phyloP scores from a whole-genome alignment of 1,140 invertebrate species.

The Heliconius eleuchia region DNA sequence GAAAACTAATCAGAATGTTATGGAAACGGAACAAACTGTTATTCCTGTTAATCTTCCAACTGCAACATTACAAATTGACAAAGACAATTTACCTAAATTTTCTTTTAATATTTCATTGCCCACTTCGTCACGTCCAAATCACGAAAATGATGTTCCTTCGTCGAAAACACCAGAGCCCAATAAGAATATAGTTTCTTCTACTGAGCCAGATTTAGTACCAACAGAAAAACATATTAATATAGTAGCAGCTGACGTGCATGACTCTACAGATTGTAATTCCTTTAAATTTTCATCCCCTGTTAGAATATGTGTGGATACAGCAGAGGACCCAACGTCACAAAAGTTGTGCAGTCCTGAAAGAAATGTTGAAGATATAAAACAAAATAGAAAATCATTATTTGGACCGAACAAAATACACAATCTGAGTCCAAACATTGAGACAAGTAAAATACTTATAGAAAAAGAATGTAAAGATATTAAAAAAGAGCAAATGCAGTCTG shows the following conservation, averaged over 20 bases:
- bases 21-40: slow-evolving; percentile 60
- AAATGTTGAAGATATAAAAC: slow-evolving; percentile 25
- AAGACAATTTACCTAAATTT: slow-evolving; percentile 63
- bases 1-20: slow-evolving; percentile 58
- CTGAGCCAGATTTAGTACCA: not conserved
- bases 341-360: slow-evolving; percentile 50
- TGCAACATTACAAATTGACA: slow-evolving; percentile 84
- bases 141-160: not conserved
- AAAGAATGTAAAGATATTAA: slow-evolving; percentile 5
- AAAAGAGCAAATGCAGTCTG: slow-evolving; percentile 24
- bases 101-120: slow-evolving; percentile 41
- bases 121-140: slow-evolving; percentile 21
- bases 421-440: not conserved
- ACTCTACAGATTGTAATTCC: slow-evolving; percentile 17
- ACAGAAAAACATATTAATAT: not conserved
- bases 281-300: slow-evolving; percentile 53
- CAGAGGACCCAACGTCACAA: slow-evolving; percentile 26
- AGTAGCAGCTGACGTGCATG: not conserved
- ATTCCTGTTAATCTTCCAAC: slow-evolving; percentile 82
- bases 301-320: slow-evolving; percentile 43
- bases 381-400: not conserved
- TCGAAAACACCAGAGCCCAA: not conserved
- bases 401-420: not conserved
- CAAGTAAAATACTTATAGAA: not conserved
- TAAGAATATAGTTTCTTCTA: not conserved